These are phyloP conservation scores for Gambusia yucatana DNA, from an alignment of 2,797 vertebrate species.

Conservation along the genomic window DNA sequence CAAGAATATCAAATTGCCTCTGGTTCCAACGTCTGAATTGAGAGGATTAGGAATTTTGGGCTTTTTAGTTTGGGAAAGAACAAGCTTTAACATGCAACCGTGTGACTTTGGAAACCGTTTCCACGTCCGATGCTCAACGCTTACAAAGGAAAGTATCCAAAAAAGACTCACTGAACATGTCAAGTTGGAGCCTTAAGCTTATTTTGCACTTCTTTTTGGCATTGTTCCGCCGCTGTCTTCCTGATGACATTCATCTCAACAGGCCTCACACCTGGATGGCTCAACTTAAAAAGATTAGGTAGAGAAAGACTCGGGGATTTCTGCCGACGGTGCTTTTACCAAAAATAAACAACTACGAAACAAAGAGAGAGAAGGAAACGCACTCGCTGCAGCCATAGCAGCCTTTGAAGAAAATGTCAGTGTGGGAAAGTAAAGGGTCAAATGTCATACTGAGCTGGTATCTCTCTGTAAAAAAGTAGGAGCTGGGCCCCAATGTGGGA, in stretches of 20 bases:
- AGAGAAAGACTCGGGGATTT: not conserved
- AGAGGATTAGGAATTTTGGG: not conserved
- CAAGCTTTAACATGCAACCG: not conserved
- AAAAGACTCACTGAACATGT: not conserved
- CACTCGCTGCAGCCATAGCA: too few species aligned
- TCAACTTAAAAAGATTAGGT: slow-evolving; percentile 32
- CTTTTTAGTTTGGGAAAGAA: not conserved
- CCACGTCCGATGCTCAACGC: not conserved
- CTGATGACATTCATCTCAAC: not conserved
- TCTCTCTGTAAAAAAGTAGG: not conserved
- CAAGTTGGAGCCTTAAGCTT: not conserved
- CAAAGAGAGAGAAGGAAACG: not conserved
- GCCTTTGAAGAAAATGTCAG: not conserved
- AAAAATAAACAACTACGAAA: not conserved
- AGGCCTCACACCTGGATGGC: slow-evolving; percentile 8
- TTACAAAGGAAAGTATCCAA: not conserved
- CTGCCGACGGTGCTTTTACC: not conserved
- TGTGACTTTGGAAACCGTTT: not conserved
- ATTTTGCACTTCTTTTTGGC: not conserved
- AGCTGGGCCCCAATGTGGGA: not conserved
- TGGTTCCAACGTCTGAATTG: not conserved
- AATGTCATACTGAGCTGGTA: not conserved
- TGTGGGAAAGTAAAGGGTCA: not conserved
- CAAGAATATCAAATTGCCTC: not conserved
- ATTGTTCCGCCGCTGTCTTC: not conserved